These are phyloP conservation scores for Reticulitermes speratus DNA, from an alignment of 1,140 invertebrate species.

Conservation along the genomic window DNA sequence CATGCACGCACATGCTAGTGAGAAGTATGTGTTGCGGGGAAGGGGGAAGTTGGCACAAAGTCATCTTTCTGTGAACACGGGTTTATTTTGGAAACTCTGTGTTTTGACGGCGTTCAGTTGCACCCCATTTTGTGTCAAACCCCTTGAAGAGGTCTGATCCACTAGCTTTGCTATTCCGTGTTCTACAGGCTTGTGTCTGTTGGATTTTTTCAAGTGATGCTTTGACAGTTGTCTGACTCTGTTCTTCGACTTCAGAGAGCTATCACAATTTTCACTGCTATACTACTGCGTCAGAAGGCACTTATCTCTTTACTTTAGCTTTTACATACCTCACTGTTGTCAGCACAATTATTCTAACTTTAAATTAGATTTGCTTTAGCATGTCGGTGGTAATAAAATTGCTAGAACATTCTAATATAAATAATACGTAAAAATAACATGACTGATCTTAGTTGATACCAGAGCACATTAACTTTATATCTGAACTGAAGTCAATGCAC, in stretches of 20 bases:
- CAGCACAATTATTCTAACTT: too few species aligned
- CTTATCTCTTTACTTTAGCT: too few species aligned
- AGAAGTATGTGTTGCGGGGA: neutral
- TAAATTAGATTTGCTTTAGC: too few species aligned
- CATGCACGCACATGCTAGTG: neutral
- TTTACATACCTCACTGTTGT: too few species aligned
- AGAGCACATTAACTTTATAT: too few species aligned
- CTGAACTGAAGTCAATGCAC: too few species aligned
- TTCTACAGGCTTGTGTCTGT: neutral
- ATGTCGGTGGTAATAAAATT: too few species aligned
- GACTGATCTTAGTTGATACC: too few species aligned
- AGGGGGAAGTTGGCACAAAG: neutral
- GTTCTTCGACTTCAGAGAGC: neutral
- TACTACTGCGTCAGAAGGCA: neutral
- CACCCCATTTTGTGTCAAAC: neutral
- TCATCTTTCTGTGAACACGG: neutral
- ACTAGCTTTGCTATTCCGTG: neutral
- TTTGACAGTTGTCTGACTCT: neutral
- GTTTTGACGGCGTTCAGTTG: neutral
- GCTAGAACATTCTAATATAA: too few species aligned
- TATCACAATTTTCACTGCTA: neutral
- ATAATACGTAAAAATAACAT: too few species aligned
- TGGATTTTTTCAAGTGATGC: neutral
- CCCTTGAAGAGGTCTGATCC: neutral
- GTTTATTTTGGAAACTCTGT: neutral